These are phyloP conservation scores for Enteromius mattozi DNA, from an alignment of 2,797 vertebrate species.

Conservation along the genomic window DNA sequence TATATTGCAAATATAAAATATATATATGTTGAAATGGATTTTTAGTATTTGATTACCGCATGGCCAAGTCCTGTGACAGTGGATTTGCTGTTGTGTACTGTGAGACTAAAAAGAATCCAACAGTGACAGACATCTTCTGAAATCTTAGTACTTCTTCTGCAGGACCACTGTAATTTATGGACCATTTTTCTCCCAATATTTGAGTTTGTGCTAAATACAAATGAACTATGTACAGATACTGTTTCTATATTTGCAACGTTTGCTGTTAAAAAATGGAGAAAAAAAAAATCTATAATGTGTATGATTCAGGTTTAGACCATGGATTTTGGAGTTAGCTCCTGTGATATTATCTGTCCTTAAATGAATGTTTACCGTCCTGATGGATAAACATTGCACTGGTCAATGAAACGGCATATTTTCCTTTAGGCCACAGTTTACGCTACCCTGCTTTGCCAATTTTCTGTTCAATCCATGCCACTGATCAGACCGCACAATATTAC, in stretches of 20 bases:
- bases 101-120: conserved; percentile 76
- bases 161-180: conserved; percentile 73
- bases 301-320: conserved; percentile 86
- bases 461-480: conserved; percentile 58
- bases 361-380: conserved; percentile 70
- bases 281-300: conserved; percentile 76
- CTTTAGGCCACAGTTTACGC: conserved; percentile 65
- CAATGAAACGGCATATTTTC: conserved; percentile 69
- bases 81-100: conserved; percentile 92
- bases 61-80: conserved; percentile 90
- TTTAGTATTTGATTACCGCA: conserved; percentile 86
- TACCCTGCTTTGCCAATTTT: conserved; percentile 53
- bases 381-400: conserved; percentile 71
- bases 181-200: conserved; percentile 80
- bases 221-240: conserved; percentile 90
- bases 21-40: conserved; percentile 83
- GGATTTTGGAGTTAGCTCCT: conserved; percentile 78
- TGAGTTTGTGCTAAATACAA: conserved; percentile 72
- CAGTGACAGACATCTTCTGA: conserved; percentile 77
- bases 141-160: conserved; percentile 76
- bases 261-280: conserved; percentile 87
- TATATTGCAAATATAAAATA: conserved; percentile 80
- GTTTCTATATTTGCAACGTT: conserved; percentile 97
- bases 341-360: conserved; percentile 74
- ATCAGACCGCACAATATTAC: conserved; percentile 70